Evolutionary conservation across 2,888 invertebrate genomes (phyloP), one percentile per base, ranked within the genome.

Genomic region (Diarsia mendica): DNA sequence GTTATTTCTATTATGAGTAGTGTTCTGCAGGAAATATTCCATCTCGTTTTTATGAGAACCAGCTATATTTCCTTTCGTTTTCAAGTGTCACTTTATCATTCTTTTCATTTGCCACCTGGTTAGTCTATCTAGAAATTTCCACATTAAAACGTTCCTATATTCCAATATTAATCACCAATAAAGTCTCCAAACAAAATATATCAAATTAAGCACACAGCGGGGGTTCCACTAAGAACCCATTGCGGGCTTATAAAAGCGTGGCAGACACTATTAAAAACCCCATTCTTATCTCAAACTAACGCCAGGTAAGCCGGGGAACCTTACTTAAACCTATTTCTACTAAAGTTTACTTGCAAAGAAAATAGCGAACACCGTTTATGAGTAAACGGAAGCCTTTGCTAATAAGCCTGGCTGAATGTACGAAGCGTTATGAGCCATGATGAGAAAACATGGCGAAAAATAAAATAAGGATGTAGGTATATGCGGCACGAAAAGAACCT

Each of bases 291-390:
- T 88, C 72, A 89, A 88, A 88, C 87, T 89, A 90, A 89, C 87
- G 81, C 86, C 89, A 84, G 85, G 88, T 89, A 90, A 91, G 88
- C 88, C 85, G 77, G 86, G 83, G 80, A 90, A 86, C 87, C 88
- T 89, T 87, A 79, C 85, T 88, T 85, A 85, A 89, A 88, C 89
- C 87, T 88, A 89, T 91, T 89, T 87, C 88, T 76, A 84, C 79
- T 84, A 65, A 86, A 88, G 83, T 88, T 89, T 87, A 89, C 83
- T 80, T 80, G 80, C 84, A 88, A 90, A 90, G 91, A 91, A 91
- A 92, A 90, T 90, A 87, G 91, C 89, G 87, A 85, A 88, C 85
- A 86, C 77, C 91, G 88, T 91, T 93, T 92, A 93, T 90, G 90
- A 90, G 88, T 88, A 83, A 90, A 84, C 89, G 90, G 87, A 90